Percentiles rank a stretch among this genome's conserved stretches.
Conservation (phyloP, 2,888 invertebrate genomes). For the Autographa gamma region DNA sequence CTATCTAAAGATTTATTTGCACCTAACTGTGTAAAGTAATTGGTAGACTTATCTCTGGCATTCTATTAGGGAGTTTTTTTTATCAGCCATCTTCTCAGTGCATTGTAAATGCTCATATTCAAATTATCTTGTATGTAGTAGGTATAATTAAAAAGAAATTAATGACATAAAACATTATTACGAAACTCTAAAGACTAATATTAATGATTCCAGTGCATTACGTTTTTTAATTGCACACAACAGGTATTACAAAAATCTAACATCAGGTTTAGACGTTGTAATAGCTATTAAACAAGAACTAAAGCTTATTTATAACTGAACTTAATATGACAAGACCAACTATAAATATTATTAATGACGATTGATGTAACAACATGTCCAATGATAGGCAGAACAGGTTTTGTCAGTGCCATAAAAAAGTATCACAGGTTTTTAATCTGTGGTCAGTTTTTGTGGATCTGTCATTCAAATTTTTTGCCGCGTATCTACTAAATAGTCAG, state of each 20-base stretch:
- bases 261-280: neutral
- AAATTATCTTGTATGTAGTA: no score
- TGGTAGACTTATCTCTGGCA: no score
- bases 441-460: slow-evolving; percentile 22
- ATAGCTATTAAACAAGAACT: neutral
- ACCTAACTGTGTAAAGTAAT: no score
- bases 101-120: no score
- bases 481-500: neutral
- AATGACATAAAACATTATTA: neutral
- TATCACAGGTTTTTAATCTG: slow-evolving; percentile 28
- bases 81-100: no score
- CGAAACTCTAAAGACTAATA: neutral
- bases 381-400: slow-evolving; percentile 31
- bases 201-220: slow-evolving; percentile 1
- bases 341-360: slow-evolving; percentile 34
- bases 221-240: neutral
- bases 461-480: slow-evolving; percentile 2
- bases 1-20: no score
- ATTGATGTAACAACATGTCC: slow-evolving; percentile 22
- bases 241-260: neutral
- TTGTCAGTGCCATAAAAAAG: slow-evolving; percentile 24
- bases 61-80: no score
- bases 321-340: slow-evolving; percentile 3
- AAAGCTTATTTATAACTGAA: slow-evolving; percentile 9
- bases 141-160: neutral